phyloP scores from a whole-genome alignment of 2,113 vertebrate species.

The Paradoxurus hermaphroditus region DNA sequence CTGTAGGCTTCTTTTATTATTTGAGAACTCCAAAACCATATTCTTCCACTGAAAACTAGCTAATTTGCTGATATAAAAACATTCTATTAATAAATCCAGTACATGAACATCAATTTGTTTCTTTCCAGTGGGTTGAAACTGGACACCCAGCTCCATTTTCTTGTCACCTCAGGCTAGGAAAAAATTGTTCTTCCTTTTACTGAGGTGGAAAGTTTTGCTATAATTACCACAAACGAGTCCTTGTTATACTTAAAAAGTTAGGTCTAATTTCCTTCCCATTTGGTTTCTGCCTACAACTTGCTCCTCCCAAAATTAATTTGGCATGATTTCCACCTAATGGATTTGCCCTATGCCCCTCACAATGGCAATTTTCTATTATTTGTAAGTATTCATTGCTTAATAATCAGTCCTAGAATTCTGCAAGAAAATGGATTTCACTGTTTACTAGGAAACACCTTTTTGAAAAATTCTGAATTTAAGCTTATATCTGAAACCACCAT shows the following conservation, averaged over 20 bases:
- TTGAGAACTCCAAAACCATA: background rate
- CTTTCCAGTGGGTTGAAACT: background rate
- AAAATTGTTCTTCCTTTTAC: background rate
- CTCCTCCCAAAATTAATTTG: background rate
- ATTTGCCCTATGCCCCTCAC: background rate
- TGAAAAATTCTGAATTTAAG: background rate
- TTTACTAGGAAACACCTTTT: background rate
- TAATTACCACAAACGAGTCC: slow-evolving; percentile 5
- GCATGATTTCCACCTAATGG: background rate
- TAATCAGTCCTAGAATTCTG: background rate
- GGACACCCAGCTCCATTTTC: background rate
- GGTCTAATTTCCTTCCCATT: background rate
- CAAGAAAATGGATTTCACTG: background rate
- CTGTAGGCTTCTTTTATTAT: background rate
- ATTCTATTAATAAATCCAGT: background rate
- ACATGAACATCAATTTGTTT: background rate
- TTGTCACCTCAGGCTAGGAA: background rate
- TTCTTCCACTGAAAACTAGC: background rate
- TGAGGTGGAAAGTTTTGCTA: background rate
- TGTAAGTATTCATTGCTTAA: background rate
- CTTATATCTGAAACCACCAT: background rate
- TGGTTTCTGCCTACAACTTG: background rate
- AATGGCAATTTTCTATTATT: background rate
- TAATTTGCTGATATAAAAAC: background rate
- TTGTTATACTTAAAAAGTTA: background rate